Evolutionary conservation across 1,140 invertebrate species (phyloP).

Genomic region (Drosophila micromelanica): DNA sequence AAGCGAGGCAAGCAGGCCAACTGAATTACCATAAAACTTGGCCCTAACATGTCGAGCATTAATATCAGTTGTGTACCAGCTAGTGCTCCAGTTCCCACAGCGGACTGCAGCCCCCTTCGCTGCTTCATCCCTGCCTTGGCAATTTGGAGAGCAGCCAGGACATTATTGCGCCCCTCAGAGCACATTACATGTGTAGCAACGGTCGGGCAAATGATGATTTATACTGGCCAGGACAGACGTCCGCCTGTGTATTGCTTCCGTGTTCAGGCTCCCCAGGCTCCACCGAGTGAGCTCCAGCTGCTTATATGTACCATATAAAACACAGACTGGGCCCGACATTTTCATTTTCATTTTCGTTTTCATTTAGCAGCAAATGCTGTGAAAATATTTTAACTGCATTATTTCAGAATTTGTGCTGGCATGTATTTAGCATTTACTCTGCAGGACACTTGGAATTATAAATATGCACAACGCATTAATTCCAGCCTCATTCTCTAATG

Average conservation of each 20-base stretch:
- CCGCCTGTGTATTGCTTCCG: neutral
- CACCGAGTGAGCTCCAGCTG: neutral
- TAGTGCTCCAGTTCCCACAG: slow-evolving; percentile 26
- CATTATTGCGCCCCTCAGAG: slow-evolving; percentile 50
- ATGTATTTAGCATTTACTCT: slow-evolving; percentile 59
- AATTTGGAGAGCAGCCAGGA: slow-evolving; percentile 28
- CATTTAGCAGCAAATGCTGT: slow-evolving; percentile 50
- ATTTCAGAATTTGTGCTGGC: slow-evolving; percentile 52
- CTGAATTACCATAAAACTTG: slow-evolving; percentile 39
- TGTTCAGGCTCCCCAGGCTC: slow-evolving; percentile 6
- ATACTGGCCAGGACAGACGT: slow-evolving; percentile 37
- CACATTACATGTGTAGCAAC: slow-evolving; percentile 54
- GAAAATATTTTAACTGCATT: slow-evolving; percentile 70
- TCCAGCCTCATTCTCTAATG: neutral
- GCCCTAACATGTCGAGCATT: slow-evolving; percentile 16
- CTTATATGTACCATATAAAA: slow-evolving; percentile 22
- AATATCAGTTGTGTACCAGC: slow-evolving; percentile 11
- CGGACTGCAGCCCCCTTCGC: neutral
- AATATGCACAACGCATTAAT: slow-evolving; percentile 38
- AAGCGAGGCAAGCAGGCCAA: slow-evolving; percentile 1
- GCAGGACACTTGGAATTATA: slow-evolving; percentile 51
- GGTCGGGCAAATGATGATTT: slow-evolving; percentile 67
- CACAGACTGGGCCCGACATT: slow-evolving; percentile 30
- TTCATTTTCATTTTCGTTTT: slow-evolving; percentile 12
- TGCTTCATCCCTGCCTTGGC: neutral